Base-by-base conservation (phyloP, 1,140 invertebrate genomes). In the Pogonomyrmex californicus region DNA sequence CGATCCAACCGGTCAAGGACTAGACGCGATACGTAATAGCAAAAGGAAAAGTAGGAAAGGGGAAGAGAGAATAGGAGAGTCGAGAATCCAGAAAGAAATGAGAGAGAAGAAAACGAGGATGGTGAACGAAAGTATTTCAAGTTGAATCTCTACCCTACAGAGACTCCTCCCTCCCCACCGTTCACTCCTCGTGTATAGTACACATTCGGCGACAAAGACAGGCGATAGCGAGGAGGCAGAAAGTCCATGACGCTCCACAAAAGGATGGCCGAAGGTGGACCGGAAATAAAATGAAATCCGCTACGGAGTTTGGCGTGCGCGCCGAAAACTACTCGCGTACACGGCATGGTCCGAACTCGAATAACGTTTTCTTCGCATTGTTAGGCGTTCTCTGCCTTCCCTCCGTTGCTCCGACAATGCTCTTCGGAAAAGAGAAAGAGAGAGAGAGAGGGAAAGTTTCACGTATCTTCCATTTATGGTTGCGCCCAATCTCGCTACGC, bases 231-330 rank as follows among this genome's bases (percentile, higher is more conserved):
- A 77, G 66, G 41, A 68, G 36, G 56, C 62, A 58, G 87, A 86
- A 86, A 90, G 73, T 90, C 77, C 56, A 77, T 58, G 89, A 79
- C 58, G 87, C 33, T 76, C 36, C 83, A 90, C 90, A 91, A 91
- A 91, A 91, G 90, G 49, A 79, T 85, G 78, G 44, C n/a, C 65
- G 77, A 90, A 86, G 86, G 71, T 88, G 73, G 71, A 79, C 87
- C 89, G 83, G 90, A 90, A 90, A 91, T 91, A 91, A 90, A 90
- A 91, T 91, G 87, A 86, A 90, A 91, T 88, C 71, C 75, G 56
- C 47, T 36, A 56, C 41, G 88, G 79, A 73, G 63, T 75, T 71
- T 73, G 81, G 81, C 58, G 66, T 23, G 70, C 62, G 63, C 75
- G 86, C 76, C 75, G 86, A 90, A 90, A 90, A 86, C 88, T 78